Percentiles rank a stretch among this genome's conserved stretches.
These are phyloP conservation scores for Mizuhopecten yessoensis DNA, from an alignment of 1,140 invertebrate species.

Conservation along the genomic window DNA sequence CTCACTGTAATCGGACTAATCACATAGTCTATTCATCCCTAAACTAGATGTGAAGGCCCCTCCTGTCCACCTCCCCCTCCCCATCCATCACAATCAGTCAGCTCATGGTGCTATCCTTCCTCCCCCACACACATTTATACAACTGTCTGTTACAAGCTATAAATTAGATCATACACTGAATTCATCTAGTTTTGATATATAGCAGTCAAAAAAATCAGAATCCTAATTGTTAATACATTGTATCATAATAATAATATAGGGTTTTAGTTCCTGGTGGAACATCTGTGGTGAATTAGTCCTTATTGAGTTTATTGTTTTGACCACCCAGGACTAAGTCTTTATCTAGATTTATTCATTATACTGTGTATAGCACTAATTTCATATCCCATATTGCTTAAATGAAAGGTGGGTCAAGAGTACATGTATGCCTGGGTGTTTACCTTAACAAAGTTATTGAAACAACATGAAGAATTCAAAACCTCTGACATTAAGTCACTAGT, in stretches of 20 bases:
- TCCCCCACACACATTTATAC: not conserved
- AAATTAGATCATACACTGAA: not conserved
- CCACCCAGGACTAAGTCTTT: not conserved
- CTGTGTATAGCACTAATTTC: not conserved
- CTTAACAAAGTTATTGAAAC: too few relatives aligned
- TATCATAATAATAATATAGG: not conserved
- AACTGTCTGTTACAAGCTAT: too few relatives aligned
- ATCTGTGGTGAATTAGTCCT: not conserved
- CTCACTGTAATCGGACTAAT: not conserved
- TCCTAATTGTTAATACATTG: not conserved
- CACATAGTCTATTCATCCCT: not conserved
- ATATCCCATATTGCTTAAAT: too few relatives aligned
- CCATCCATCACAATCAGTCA: not conserved
- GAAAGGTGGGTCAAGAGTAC: too few relatives aligned
- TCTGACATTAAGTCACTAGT: too few relatives aligned
- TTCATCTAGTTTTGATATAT: too few relatives aligned
- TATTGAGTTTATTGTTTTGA: not conserved
- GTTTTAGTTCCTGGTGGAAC: not conserved
- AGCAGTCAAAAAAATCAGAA: slow-evolving; percentile 19
- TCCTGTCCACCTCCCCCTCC: not conserved
- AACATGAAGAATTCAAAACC: too few relatives aligned
- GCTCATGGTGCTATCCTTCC: not conserved
- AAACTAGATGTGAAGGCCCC: not conserved
- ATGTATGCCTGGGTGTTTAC: too few relatives aligned
- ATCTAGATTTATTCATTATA: not conserved